Conservation (phyloP, 2,797 vertebrate species). For the Mormyrops boulengeri region DNA sequence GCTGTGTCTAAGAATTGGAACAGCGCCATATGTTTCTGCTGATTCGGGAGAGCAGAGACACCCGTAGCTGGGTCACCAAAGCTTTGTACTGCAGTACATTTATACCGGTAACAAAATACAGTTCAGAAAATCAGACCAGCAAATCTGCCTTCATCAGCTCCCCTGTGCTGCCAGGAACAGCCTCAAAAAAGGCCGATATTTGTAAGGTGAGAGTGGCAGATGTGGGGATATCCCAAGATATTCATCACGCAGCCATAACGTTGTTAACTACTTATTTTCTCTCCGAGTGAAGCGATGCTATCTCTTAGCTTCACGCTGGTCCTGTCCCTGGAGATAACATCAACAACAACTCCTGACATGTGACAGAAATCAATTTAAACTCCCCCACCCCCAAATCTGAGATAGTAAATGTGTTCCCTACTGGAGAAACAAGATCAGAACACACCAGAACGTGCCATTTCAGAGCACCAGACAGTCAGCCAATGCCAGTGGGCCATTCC, state of each 20-base stretch:
- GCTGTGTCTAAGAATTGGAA: background rate
- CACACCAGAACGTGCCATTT: conserved; percentile 33
- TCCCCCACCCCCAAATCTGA: conserved; percentile 39
- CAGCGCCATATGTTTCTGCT: background rate
- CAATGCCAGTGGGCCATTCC: background rate
- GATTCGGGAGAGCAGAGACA: background rate
- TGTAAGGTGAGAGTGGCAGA: background rate
- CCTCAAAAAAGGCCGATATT: background rate
- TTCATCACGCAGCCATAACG: background rate
- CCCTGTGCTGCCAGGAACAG: background rate
- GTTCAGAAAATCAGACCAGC: background rate
- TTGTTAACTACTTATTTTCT: background rate
- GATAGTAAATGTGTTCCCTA: conserved; percentile 56
- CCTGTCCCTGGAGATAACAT: conserved; percentile 20
- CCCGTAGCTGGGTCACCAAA: background rate
- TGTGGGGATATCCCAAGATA: background rate
- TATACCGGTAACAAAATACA: background rate
- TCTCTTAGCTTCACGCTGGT: background rate
- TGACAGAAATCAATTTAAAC: conserved; percentile 53
- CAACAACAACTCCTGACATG: conserved; percentile 48
- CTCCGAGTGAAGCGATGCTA: background rate
- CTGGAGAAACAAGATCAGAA: conserved; percentile 57
- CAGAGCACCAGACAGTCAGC: background rate
- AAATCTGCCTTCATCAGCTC: background rate
- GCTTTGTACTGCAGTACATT: background rate